Base-by-base conservation (phyloP, 2,797 vertebrate species). In the Cossypha caffra region DNA sequence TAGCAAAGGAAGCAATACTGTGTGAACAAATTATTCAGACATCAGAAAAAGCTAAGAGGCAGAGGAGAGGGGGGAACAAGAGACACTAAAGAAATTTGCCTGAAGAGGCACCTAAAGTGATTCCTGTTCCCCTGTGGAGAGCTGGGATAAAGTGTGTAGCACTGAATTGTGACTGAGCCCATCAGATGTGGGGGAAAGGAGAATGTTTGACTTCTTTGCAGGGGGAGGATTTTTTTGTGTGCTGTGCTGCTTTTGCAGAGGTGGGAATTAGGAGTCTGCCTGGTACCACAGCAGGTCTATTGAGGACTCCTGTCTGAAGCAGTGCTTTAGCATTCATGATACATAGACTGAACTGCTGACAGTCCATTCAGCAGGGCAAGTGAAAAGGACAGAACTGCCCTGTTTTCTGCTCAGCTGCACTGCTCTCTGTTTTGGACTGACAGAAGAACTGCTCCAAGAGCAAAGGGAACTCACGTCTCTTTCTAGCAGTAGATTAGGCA, bases 361-460 rank as follows among this genome's bases (percentile, higher is more conserved):
- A 79, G 72, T 50, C 74, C 71, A 88, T 95, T 95, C 86, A 92
- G 38, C 57, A 45, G n/a, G 23, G 50, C n/a, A 35, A 88, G 58
- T 96, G 90, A 83, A 90, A 82, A 48, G 88, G 72, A 88, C 69
- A 86, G 61, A 93, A 77, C 67, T 91, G 37, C 52, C 33, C 87
- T 85, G 75, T 96, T 90, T 95, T 94, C 88, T 84, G 81, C 81
- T 79, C 90, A 92, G 84, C 74, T 96, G 90, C 4, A 8, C 57
- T 64, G 47, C 58, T 62, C 62, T 73, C 48, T 87, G 42, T 38
- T 81, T 69, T 4, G 5, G 50, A 64, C 43, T 79, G 64, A 78
- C 3, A 91, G 55, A 78, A 89, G 73, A 94, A 25, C 48, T 54
- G 28, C 47, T 91, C 52, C 76, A 71, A 15, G 33, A 67, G n/a